phyloP scores from a whole-genome alignment of 2,888 invertebrate species.

The Mellilla xanthometata region DNA sequence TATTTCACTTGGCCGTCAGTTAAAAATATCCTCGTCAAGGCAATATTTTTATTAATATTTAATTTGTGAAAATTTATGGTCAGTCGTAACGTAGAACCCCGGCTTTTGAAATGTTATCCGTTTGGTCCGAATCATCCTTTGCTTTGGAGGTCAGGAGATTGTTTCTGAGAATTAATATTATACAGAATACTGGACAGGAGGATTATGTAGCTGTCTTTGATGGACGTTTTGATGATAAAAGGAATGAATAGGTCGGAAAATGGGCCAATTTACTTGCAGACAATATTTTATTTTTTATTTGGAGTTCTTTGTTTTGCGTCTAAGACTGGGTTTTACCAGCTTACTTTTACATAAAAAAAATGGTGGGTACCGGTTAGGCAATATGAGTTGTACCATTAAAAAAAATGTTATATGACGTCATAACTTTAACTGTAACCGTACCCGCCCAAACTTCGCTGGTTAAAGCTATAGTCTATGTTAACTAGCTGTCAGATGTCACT shows the following conservation, averaged over 20 bases:
- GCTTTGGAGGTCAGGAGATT: not conserved
- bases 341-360: too few relatives aligned
- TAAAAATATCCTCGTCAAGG: slow-evolving; percentile 21
- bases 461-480: too few relatives aligned
- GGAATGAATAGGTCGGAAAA: not conserved
- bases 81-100: slow-evolving; percentile 16
- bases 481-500: too few relatives aligned
- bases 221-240: not conserved
- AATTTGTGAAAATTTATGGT: slow-evolving; percentile 25
- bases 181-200: slow-evolving; percentile 1
- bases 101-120: slow-evolving; percentile 18
- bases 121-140: slow-evolving; percentile 7
- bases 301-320: too few relatives aligned
- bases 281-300: too few relatives aligned
- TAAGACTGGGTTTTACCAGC: too few relatives aligned
- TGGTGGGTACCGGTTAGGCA: too few relatives aligned
- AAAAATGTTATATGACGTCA: too few relatives aligned
- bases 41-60: slow-evolving; percentile 22
- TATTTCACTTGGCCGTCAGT: slow-evolving; percentile 23
- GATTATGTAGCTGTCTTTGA: slow-evolving; percentile 1
- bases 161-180: slow-evolving; percentile 4
- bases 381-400: too few relatives aligned
- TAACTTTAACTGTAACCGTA: too few relatives aligned
- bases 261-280: not conserved
- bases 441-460: too few relatives aligned